Percentiles rank a stretch among this genome's conserved stretches.
Evolutionary conservation across 2,888 invertebrate species (phyloP).

Genomic region (Standfussiana lucernea): DNA sequence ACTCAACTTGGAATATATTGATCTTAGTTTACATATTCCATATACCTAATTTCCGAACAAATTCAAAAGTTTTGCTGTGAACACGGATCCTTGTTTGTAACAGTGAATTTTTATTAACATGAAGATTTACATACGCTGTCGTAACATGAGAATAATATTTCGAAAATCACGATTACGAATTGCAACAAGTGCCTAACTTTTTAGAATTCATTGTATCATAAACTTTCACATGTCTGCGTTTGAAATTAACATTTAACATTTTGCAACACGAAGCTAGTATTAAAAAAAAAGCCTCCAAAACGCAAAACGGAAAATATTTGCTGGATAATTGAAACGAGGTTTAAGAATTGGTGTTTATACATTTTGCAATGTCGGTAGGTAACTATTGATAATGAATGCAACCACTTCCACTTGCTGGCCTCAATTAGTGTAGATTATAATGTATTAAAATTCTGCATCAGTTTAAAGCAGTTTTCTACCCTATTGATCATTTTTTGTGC

Average conservation of each 20-base stretch:
- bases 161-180: conserved; percentile 59
- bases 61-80: conserved; percentile 26
- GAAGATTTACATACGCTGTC: conserved; percentile 55
- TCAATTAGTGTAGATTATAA: conserved; percentile 85
- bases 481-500: conserved; percentile 51
- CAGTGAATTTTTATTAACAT: conserved; percentile 40
- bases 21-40: conserved; percentile 58
- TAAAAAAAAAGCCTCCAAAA: conserved; percentile 55
- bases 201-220: conserved; percentile 61
- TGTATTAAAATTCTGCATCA: conserved; percentile 78
- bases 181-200: conserved; percentile 58
- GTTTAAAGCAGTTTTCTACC: conserved; percentile 54
- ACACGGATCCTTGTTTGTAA: conserved; percentile 42
- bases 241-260: conserved; percentile 55
- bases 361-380: conserved; percentile 77
- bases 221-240: conserved; percentile 64
- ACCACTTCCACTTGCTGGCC: conserved; percentile 83
- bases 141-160: conserved; percentile 63
- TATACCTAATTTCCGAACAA: conserved; percentile 27
- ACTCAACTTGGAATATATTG: conserved; percentile 58
- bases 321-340: conserved; percentile 68
- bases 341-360: conserved; percentile 72
- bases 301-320: conserved; percentile 62
- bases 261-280: conserved; percentile 46
- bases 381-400: conserved; percentile 81